Base-by-base conservation (phyloP, 2,888 invertebrate genomes). In the Scaptomyza cyrtandrae region DNA sequence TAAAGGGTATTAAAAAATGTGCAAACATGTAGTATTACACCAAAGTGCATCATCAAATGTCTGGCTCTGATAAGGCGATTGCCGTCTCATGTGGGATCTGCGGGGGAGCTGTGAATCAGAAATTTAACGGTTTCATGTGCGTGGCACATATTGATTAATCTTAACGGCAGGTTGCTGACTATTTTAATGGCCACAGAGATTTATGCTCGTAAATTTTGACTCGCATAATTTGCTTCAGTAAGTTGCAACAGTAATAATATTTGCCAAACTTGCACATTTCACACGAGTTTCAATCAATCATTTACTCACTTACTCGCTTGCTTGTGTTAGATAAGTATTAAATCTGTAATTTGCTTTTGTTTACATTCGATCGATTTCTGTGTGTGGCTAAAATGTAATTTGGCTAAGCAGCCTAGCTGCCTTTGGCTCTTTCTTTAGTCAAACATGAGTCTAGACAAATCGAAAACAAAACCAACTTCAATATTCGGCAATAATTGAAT, bases 381-480 rank as follows among this genome's bases (percentile, higher is more conserved):
- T 31, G 29, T 24, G 27, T 43, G 81, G 65, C 63, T 35, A 31
- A 76, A 81, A 85, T 67, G 52, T 73, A 87, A 85, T 84, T 87
- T 87, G 44, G 80, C 78, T 79, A 78, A 87, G 80, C 83, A 63
- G 81, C 39, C 67, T 60, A 54, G 66, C 45, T 19, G 43, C 35
- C 24, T 48, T 39, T 53, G 62, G 43, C 59, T 56, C 2, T 41
- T 16, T 41, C 16, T 14, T 39, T 35, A 13, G 57, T 85, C 80
- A 87, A 83, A 85, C 85, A 85, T 66, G 57, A 64, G 85, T 82
- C 86, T 82, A 72, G 81, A 77, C 83, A 69, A 87, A 85, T 83
- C 82, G 83, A 84, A 84, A 84, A 84, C 87, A 87, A 87, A 84
- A 73, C 82, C 57, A 82, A 64, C 87, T 79, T 82, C 77, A 81